Conservation (phyloP, 1,140 invertebrate genomes). For the Asobara japonica region DNA sequence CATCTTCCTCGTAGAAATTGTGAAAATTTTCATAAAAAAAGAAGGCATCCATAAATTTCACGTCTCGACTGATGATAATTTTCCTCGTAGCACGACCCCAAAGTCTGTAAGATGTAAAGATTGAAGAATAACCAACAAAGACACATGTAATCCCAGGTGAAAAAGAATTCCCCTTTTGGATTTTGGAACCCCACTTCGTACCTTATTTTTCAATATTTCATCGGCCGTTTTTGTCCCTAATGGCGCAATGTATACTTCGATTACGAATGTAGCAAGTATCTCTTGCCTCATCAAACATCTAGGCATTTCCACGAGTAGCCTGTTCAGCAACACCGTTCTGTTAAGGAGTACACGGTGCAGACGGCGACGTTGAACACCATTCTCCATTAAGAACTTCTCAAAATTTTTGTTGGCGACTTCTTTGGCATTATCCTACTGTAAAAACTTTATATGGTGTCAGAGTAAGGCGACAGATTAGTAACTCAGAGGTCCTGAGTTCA, state of each 20-base stretch:
- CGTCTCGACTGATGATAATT: constrained; percentile 45
- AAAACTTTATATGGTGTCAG: constrained; percentile 42
- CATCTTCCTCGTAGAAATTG: background rate
- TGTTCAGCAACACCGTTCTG: background rate
- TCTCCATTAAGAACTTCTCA: background rate
- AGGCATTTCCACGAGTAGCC: background rate
- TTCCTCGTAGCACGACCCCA: constrained; percentile 42
- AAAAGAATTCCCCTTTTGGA: constrained; percentile 37
- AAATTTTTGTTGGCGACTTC: background rate
- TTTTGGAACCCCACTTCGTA: constrained; percentile 16
- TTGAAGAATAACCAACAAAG: constrained; percentile 43
- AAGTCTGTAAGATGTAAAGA: constrained; percentile 45
- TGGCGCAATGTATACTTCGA: background rate
- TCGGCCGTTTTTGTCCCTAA: background rate
- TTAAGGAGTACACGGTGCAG: background rate
- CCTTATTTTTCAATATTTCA: background rate
- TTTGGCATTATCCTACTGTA: constrained; percentile 26
- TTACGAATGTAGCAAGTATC: background rate
- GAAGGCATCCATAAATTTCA: constrained; percentile 42
- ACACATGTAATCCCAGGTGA: constrained; percentile 32
- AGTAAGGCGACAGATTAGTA: no score
- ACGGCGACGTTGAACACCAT: background rate
- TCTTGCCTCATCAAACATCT: background rate
- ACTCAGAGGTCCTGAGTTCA: no score
- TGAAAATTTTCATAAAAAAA: background rate